Base-by-base conservation (phyloP, 37 sponge, comb jelly and placozoan species). In the Bolinopsis microptera region DNA sequence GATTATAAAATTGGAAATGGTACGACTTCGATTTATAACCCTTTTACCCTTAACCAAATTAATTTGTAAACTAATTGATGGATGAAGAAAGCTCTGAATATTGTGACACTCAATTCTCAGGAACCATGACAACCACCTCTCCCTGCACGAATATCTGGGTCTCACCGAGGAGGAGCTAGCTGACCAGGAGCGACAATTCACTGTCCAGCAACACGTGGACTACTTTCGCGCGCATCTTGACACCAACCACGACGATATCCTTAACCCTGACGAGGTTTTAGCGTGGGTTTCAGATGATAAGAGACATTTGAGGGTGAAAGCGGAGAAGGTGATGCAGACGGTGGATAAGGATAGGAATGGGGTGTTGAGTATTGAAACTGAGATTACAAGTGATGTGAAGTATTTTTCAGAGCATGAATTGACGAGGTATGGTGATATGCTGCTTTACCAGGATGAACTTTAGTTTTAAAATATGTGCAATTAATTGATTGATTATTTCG, bases 261-360 rank as follows among this genome's bases (percentile, higher is more conserved):
- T 86, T 1, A 33, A 40, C 22, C 30, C 41, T 40, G 1, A 86
- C 13, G 90, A 86, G 31, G 61, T 86, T 34, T 27, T 86, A 13
- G 61, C 61, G 21, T 86, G 90, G 90, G 61, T 86, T 27, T 86
- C 90, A 0, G 90, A 86, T 48, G 41, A 39, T n/a, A 86, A 38
- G 90, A 86, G 90, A 86, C 90, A 86, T 26, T 26, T 86, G 90
- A 18, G 90, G 27, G 61, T n/a, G 22, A 86, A 86, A 86, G 40
- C 35, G 30, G 28, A 40, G 28, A 34, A 16, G 9, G 0, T 86
- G 22, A 0, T 86, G 16, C 2, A 27, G 31, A 86, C 38, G 31
- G 18, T 86, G 40, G 90, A 86, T n/a, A 86, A 23, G 13, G 22
- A 86, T 41, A 38, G 26, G 61, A 48, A 86, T 48, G 90, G 61